Evolutionary conservation across 2,888 invertebrate genomes (phyloP), one percentile per base, ranked within the genome.

Genomic region (Petrophora chlorosata): DNA sequence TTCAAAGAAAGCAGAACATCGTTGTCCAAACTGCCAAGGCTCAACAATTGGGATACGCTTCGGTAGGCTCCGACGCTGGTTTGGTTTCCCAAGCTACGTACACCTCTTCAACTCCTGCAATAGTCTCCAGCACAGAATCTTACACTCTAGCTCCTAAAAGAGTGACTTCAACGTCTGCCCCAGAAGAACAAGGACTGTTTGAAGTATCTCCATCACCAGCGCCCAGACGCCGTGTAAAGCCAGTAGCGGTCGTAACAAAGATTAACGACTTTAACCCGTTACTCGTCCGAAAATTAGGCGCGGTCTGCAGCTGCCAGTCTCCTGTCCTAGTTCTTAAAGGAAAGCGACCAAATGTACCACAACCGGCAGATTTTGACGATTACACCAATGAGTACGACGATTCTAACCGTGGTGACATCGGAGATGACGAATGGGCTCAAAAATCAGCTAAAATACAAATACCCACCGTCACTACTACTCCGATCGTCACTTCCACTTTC

Each of bases 251-350:
- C 5, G 92, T 94, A 1, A 92, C 94, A 0, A 94, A 94, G 73
- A 91, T 93, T 53, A 94, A 94, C 61, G 94, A 94, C 60, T 92
- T 94, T 59, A 94, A 94, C 74, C 94, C 95, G 0, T 79, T 95
- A 5, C 84, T 95, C 10, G 91, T 94, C 0, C 92, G 93, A 26
- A 95, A 95, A 81, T 80, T 95, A 7, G 94, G 94, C 2, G 94
- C 94, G 2, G 94, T 94, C 40, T 95, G 95, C 60, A 94, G 94
- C 42, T 95, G 95, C 67, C 91, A 91, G 56, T 92, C 93, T 0
- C 92, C 92, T 33, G 81, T 91, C 0, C 61, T 93, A 22, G 81
- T 85, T 14, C 75, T 92, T 0, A 87, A 91, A 64, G 91, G 91
- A 61, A 86, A 65, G 52, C 81, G 84, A 60, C 88, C 88, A 2